These are phyloP conservation scores for Epinephelus awoara DNA, from an alignment of 2,797 vertebrate species.

Conservation along the genomic window DNA sequence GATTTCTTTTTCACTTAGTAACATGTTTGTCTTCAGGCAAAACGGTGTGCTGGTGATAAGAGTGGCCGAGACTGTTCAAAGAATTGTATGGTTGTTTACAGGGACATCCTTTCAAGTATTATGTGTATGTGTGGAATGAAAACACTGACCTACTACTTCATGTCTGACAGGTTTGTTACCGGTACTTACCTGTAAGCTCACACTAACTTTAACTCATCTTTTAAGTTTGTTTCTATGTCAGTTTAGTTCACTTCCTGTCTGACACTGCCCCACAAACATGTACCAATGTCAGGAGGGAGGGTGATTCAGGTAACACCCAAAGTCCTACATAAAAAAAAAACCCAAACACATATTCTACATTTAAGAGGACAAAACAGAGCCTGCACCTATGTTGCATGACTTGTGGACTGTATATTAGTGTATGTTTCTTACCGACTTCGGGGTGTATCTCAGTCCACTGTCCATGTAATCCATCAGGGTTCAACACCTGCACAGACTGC, in stretches of 20 bases:
- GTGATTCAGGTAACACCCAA: conserved; percentile 1
- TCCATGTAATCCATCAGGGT: conserved; percentile 82
- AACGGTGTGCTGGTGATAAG: background rate
- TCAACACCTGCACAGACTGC: background rate
- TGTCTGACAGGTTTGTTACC: background rate
- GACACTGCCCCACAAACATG: background rate
- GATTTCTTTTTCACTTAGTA: background rate
- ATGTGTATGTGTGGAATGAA: background rate
- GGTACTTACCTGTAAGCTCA: background rate
- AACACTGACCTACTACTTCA: background rate
- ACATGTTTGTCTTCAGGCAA: background rate
- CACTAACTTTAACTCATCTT: background rate
- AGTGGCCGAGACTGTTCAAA: background rate
- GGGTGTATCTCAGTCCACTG: conserved; percentile 80
- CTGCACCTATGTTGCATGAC: background rate
- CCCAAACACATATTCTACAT: background rate
- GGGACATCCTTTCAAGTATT: background rate
- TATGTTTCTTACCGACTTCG: conserved; percentile 61
- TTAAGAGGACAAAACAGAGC: no score
- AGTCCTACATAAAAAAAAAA: no score
- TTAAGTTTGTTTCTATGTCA: background rate
- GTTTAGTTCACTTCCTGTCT: conserved; percentile 1
- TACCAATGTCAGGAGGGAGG: background rate
- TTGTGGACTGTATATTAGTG: background rate
- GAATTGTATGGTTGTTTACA: background rate